Conservation (phyloP, 1,140 invertebrate species). For the Frieseomelitta varia region DNA sequence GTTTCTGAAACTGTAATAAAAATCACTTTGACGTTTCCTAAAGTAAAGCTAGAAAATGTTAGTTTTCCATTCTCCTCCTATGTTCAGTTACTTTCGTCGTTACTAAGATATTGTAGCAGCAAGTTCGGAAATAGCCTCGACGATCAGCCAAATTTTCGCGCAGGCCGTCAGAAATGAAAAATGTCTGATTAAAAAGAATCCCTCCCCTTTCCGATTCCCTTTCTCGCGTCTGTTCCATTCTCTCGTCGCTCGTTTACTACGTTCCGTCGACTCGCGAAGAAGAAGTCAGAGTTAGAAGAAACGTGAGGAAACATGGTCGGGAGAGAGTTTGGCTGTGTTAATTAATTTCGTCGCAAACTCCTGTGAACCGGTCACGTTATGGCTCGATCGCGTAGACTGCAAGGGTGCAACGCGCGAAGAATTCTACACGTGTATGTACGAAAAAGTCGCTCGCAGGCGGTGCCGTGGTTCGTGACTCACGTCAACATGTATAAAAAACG, state of each 20-base stretch:
- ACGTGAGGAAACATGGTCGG: slow-evolving; percentile 33
- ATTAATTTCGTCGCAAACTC: slow-evolving; percentile 7
- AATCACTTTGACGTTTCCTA: too few species aligned
- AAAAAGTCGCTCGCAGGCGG: neutral
- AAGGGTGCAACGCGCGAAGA: slow-evolving; percentile 44
- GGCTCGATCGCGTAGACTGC: neutral
- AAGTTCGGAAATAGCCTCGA: neutral
- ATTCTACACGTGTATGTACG: neutral
- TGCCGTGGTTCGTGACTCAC: slow-evolving; percentile 15
- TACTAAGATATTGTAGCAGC: neutral
- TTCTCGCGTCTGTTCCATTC: neutral
- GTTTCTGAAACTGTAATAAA: too few species aligned
- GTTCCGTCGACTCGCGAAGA: neutral
- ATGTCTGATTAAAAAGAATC: neutral
- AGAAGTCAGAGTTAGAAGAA: slow-evolving; percentile 13
- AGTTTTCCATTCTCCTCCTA: neutral
- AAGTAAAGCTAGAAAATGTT: neutral
- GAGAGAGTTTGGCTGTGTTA: slow-evolving; percentile 54
- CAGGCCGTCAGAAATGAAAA: neutral
- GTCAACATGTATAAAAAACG: slow-evolving; percentile 60
- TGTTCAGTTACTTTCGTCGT: neutral
- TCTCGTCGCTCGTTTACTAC: neutral
- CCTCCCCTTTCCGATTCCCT: neutral
- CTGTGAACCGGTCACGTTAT: neutral
- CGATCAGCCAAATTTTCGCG: neutral